Evolutionary conservation across 2,797 vertebrate species (phyloP), one percentile per base, ranked within the genome.

Genomic region (Melanogrammus aeglefinus): DNA sequence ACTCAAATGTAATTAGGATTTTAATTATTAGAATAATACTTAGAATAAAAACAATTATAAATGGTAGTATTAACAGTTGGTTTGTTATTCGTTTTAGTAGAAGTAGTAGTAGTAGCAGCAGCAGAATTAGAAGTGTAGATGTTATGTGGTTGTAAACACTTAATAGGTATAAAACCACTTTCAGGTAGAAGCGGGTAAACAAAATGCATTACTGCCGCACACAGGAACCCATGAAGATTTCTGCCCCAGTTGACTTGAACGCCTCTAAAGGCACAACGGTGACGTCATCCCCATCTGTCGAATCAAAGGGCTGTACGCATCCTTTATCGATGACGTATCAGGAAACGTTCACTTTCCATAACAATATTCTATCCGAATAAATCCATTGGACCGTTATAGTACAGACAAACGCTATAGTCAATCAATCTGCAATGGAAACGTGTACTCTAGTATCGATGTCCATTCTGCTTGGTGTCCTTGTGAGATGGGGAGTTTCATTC

Each of bases 401-500:
- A 66, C 24, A 29, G 24, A 24, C 1, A 71, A 31, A 27, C 69
- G 47, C 57, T n/a, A 63, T 21, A 69, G 70, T 16, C 18, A 72
- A 72, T 6, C 70, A 18, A 21, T 16, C 13, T 84, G n/a, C 79
- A 14, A 99, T 99, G 98, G 95, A 97, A 75, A 95, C 91, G 79
- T 95, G 95, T 93, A 93, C 91, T 82, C 91, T 95, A 75, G 91
- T 96, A 80, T 91, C 93, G 0, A 0, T 96, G 0, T 86, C 89
- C 39, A 94, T 96, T 81, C 85, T 98, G 44, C 81, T 97, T 6
- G 95, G 93, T 2, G 90, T 98, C 13, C 94, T 89, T 12, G 94
- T 95, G 80, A 96, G 97, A 87, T 99, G 98, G 97, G 85, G 96
- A 1, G 96, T 99, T 13, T 98, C 98, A 9, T 92, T 99, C n/a